phyloP scores from a whole-genome alignment of 2,797 vertebrate genomes.

The Acipenser ruthenus region DNA sequence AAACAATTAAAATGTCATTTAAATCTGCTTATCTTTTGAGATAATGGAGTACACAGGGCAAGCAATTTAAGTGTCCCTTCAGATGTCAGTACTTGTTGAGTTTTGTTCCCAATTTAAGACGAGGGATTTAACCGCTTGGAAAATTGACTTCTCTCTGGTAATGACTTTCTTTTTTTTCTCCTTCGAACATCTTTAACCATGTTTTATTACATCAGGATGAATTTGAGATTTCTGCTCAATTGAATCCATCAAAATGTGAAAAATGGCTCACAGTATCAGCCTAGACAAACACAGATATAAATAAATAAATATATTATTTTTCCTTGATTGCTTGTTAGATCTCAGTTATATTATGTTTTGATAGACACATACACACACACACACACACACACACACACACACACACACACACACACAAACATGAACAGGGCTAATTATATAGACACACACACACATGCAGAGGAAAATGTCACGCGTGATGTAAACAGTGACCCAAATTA shows the following conservation, averaged over 20 bases:
- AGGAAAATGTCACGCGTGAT: too few relatives aligned
- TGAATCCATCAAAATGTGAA: conserved; percentile 4
- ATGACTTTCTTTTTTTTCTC: not conserved
- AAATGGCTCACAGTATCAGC: not conserved
- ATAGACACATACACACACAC: not conserved
- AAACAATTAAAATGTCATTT: too few relatives aligned
- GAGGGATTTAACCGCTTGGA: conserved; percentile 7
- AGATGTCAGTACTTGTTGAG: too few relatives aligned
- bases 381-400: conserved; percentile 4
- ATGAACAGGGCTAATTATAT: too few relatives aligned
- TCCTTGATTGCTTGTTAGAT: too few relatives aligned
- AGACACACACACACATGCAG: too few relatives aligned
- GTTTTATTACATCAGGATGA: not conserved
- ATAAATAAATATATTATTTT: too few relatives aligned
- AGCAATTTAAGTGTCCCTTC: too few relatives aligned
- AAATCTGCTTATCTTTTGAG: too few relatives aligned
- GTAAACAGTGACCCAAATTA: too few relatives aligned
- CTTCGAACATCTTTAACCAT: conserved; percentile 5
- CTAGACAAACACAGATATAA: not conserved
- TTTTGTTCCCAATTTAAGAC: not conserved
- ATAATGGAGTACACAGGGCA: too few relatives aligned
- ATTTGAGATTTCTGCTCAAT: conserved; percentile 4
- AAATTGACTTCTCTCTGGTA: conserved; percentile 5
- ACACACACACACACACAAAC: conserved; percentile 4
- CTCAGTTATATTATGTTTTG: too few relatives aligned